These are phyloP conservation scores for Deilephila elpenor DNA, from an alignment of 2,888 invertebrate genomes.

Conservation along the genomic window DNA sequence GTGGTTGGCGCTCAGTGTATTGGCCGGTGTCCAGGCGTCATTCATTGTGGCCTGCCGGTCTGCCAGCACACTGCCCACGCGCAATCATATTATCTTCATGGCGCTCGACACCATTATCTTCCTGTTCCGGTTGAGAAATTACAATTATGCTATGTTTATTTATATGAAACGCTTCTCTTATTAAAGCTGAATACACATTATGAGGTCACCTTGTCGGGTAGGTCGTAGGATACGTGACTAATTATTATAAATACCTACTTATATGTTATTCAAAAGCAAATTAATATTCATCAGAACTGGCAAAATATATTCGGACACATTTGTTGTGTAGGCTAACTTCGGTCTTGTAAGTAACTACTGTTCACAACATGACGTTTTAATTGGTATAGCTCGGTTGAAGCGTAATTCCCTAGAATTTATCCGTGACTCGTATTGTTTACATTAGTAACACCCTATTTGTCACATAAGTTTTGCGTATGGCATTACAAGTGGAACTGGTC, in stretches of 20 bases:
- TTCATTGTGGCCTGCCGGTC: constrained; percentile 58
- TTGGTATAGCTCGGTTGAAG: not conserved
- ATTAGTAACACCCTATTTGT: not conserved
- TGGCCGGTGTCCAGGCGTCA: constrained; percentile 60
- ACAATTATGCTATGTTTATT: not conserved
- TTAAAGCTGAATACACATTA: not conserved
- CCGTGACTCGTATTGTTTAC: not conserved
- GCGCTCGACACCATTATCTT: constrained; percentile 55
- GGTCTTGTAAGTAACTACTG: not conserved
- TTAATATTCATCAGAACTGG: constrained; percentile 16
- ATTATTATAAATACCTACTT: not conserved
- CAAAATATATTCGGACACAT: not conserved
- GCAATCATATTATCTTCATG: constrained; percentile 40
- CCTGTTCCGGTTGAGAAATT: constrained; percentile 64
- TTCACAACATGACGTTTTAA: not conserved
- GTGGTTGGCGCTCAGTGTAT: constrained; percentile 47
- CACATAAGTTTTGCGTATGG: constrained; percentile 26
- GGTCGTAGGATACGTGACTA: constrained; percentile 19
- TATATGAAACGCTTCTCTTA: not conserved
- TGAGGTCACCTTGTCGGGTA: constrained; percentile 17
- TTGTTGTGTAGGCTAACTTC: not conserved
- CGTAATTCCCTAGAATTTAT: not conserved
- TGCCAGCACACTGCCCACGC: constrained; percentile 58
- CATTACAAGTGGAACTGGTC: constrained; percentile 29
- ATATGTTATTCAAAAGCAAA: no score